These are phyloP conservation scores for Callinectes sapidus DNA, from an alignment of 2,888 invertebrate species.

Conservation along the genomic window DNA sequence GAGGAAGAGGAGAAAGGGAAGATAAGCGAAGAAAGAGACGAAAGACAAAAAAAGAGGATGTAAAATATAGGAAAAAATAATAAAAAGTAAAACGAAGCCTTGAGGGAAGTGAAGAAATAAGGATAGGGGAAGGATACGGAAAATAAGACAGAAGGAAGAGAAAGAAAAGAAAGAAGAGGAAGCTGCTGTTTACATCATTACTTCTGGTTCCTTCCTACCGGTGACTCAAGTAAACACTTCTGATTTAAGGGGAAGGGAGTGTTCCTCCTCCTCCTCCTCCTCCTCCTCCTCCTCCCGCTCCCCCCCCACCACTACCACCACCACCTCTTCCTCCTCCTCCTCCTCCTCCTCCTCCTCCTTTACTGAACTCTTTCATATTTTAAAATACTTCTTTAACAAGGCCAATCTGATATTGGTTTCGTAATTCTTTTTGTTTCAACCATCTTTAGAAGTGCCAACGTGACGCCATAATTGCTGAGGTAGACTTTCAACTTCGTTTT, in stretches of 20 bases:
- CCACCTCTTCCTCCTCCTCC: not conserved
- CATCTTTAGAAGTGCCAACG: too few species aligned
- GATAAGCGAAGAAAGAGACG: not conserved
- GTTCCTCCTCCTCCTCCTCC: not conserved
- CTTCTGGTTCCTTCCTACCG: not conserved
- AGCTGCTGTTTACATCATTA: conserved; percentile 28
- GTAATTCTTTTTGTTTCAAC: too few species aligned
- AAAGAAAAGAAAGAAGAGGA: not conserved
- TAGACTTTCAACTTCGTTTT: too few species aligned
- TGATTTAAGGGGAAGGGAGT: not conserved
- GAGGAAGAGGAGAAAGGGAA: not conserved
- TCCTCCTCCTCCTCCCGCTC: not conserved
- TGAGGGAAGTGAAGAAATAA: not conserved
- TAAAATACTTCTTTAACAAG: too few species aligned
- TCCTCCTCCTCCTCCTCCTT: not conserved
- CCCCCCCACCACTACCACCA: not conserved
- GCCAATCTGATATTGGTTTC: too few species aligned
- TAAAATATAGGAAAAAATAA: not conserved
- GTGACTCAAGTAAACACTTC: conserved; percentile 33
- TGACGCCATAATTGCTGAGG: too few species aligned
- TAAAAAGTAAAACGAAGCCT: not conserved
- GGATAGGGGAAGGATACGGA: not conserved
- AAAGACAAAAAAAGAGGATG: not conserved
- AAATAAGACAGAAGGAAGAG: not conserved
- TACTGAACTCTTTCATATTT: not conserved